Evolutionary conservation across 2,113 vertebrate genomes (phyloP), one percentile per base, ranked within the genome.

Genomic region (Potamarius usumacintae): DNA sequence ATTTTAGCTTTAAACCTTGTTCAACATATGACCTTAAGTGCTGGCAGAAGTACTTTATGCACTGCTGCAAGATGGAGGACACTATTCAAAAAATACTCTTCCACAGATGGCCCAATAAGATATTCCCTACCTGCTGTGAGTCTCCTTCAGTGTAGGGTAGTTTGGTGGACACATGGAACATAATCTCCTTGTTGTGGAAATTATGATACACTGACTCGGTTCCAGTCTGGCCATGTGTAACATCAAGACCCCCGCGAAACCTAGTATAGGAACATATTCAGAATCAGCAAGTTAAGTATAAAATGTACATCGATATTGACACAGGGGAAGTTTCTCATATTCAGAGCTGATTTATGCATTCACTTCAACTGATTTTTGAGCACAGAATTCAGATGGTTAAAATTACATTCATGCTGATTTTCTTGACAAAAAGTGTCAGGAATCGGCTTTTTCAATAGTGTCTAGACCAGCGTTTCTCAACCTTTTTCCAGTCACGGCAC

Each of bases 131-230:
- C 97, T 99, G 98, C 93, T 99, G 98, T 0, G 97, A 89, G 7
- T 99, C 98, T 72, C 98, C 98, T 94, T 99, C 98, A 0, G 97
- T 99, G 94, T 97, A 99, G 87, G 98, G 98, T 92, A 99, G 96
- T 90, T 98, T 99, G 91, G 98, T 99, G 94, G 98, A 98, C 90
- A 99, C 96, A 7, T 99, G 98, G 92, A 99, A 99, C 98, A 99
- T 99, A 90, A 99, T 97, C 94, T 99, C 98, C 94, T 97, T 99
- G 94, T 95, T 97, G 34, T 97, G 97, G 92, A 99, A 99, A 95
- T 94, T 96, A 90, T 96, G 96, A 91, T 99, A 99, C 89, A 97
- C 82, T 0, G 98, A 99, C 90, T 99, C 98, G 0, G 94, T 96
- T 91, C 98, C 98, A 0, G 98, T 99, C 94, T 99, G 98, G 7